These are phyloP conservation scores for Bimastos eiseni DNA, from an alignment of 2,888 invertebrate genomes.

Conservation along the genomic window DNA sequence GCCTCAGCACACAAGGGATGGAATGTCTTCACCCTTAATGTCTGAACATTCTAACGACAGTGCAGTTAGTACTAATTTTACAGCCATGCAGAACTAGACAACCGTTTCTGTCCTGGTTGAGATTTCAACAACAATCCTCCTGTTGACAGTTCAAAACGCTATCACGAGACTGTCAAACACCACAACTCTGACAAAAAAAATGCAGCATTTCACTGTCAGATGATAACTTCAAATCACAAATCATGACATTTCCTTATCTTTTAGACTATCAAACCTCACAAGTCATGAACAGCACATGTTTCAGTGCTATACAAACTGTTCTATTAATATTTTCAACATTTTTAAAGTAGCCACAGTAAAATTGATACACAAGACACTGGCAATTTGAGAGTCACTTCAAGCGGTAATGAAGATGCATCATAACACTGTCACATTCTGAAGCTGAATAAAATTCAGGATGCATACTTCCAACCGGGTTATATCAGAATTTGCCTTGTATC, in stretches of 20 bases:
- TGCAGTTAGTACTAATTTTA: neutral
- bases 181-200: neutral
- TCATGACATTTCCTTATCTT: neutral
- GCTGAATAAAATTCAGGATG: too few species aligned
- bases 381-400: too few species aligned
- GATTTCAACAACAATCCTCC: neutral
- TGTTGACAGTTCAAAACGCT: neutral
- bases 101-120: neutral
- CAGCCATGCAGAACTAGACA: neutral
- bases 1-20: neutral
- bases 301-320: neutral
- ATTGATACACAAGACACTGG: neutral
- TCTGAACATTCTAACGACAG: neutral
- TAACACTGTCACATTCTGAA: neutral
- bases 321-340: neutral
- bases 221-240: neutral
- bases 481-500: slow-evolving; percentile 8
- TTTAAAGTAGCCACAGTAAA: neutral
- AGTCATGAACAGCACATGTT: neutral
- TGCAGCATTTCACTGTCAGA: neutral
- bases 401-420: neutral
- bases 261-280: neutral
- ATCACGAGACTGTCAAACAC: neutral
- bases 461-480: neutral
- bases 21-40: too few species aligned